These are phyloP conservation scores for Ophion costatus DNA, from an alignment of 2,888 invertebrate genomes.

Conservation along the genomic window DNA sequence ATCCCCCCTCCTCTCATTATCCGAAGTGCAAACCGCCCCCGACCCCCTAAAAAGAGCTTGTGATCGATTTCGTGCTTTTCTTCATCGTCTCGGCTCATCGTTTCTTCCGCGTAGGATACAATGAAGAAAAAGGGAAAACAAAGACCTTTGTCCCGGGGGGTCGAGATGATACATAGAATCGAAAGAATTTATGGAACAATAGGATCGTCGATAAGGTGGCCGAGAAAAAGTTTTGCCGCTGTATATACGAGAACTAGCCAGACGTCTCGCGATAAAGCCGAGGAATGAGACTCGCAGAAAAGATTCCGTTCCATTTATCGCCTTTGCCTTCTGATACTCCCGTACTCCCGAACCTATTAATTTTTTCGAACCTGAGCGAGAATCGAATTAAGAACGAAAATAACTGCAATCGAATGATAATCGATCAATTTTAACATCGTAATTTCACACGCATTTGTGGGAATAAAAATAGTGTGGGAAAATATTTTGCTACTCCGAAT, in stretches of 20 bases:
- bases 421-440: too few species aligned
- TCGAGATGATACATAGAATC: constrained; percentile 37
- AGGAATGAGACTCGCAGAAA: too few species aligned
- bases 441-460: too few species aligned
- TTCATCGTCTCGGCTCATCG: constrained; percentile 3
- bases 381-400: background rate
- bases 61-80: constrained; percentile 33
- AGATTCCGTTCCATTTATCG: background rate
- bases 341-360: background rate
- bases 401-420: background rate
- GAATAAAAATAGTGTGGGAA: too few species aligned
- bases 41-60: constrained; percentile 15
- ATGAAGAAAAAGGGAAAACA: constrained; percentile 24
- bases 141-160: constrained; percentile 25
- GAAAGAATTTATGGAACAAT: constrained; percentile 73
- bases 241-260: too few species aligned
- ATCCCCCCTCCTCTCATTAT: constrained; percentile 39
- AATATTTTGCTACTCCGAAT: too few species aligned
- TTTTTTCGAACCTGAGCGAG: background rate
- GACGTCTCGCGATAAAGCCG: too few species aligned
- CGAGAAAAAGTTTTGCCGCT: constrained; percentile 59
- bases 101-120: constrained; percentile 22
- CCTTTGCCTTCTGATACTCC: background rate
- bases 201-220: constrained; percentile 72
- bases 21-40: constrained; percentile 27